Conservation (phyloP, 1,140 invertebrate genomes). For the Halesus radiatus region DNA sequence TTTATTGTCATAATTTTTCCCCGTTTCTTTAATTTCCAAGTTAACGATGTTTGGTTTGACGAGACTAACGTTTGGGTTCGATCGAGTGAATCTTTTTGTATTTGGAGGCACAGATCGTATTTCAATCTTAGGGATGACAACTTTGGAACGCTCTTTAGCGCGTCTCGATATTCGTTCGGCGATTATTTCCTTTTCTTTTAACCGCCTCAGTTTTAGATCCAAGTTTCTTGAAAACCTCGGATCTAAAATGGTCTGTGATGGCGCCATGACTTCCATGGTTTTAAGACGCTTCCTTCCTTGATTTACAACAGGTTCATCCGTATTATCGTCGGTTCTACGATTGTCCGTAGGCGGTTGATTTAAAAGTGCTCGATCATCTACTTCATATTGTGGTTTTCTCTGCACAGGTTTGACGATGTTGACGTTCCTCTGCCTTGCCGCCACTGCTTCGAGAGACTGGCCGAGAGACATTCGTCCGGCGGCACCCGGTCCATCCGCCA, state of each 20-base stretch:
- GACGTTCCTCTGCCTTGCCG: constrained; percentile 47
- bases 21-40: constrained; percentile 32
- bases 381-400: constrained; percentile 54
- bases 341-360: constrained; percentile 2
- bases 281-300: constrained; percentile 57
- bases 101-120: constrained; percentile 57
- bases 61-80: constrained; percentile 58
- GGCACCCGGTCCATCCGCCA: background rate
- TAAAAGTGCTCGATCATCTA: constrained; percentile 2
- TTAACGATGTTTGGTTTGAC: constrained; percentile 49
- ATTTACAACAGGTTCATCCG: constrained; percentile 10
- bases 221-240: constrained; percentile 75
- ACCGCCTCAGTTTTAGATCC: constrained; percentile 75
- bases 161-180: constrained; percentile 63
- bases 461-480: constrained; percentile 37
- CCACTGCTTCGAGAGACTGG: constrained; percentile 6
- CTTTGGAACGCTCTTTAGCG: constrained; percentile 57
- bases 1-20: constrained; percentile 27
- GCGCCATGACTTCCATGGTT: constrained; percentile 58
- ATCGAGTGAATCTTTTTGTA: constrained; percentile 59
- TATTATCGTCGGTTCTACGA: constrained; percentile 59
- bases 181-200: constrained; percentile 72
- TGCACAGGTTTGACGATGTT: constrained; percentile 63
- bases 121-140: constrained; percentile 60
- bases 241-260: constrained; percentile 62